Percentiles rank a stretch among this genome's conserved stretches.
Conservation (phyloP, 2,888 invertebrate genomes). For the Apamea sordens region DNA sequence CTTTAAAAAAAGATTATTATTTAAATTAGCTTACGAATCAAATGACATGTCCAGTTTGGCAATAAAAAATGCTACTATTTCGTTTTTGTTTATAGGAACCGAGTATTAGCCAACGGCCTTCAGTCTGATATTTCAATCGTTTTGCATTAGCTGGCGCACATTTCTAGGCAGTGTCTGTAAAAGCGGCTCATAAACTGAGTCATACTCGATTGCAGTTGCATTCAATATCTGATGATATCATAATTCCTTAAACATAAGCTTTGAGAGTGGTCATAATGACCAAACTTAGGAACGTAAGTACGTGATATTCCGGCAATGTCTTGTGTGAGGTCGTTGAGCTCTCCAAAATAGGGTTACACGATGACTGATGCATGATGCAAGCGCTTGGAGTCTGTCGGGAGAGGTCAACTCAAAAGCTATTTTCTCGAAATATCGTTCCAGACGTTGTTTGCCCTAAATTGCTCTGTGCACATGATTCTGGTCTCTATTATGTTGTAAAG, state of each 20-base stretch:
- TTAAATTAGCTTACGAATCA: background rate
- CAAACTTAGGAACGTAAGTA: background rate
- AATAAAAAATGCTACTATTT: background rate
- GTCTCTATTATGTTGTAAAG: background rate
- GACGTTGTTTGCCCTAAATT: background rate
- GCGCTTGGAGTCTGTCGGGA: background rate
- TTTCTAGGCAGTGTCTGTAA: background rate
- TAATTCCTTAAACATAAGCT: background rate
- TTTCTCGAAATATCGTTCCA: conserved; percentile 8
- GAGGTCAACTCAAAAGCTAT: background rate
- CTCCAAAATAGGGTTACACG: conserved; percentile 18
- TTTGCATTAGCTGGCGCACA: background rate
- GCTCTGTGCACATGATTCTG: background rate
- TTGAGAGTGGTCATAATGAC: background rate
- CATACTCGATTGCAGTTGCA: background rate
- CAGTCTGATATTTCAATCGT: background rate
- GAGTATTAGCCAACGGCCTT: background rate
- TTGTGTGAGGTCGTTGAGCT: conserved; percentile 10
- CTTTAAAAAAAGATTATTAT: no score
- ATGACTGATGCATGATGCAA: conserved; percentile 27
- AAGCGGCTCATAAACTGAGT: no score
- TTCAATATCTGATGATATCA: conserved; percentile 5
- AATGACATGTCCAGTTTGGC: background rate
- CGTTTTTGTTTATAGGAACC: background rate
- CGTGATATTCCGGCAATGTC: background rate